A percentile compares a stretch with the other conserved stretches of the same genome.
These are phyloP conservation scores for Clarias pachynema DNA, from an alignment of 2,797 vertebrate species.

Conservation along the genomic window DNA sequence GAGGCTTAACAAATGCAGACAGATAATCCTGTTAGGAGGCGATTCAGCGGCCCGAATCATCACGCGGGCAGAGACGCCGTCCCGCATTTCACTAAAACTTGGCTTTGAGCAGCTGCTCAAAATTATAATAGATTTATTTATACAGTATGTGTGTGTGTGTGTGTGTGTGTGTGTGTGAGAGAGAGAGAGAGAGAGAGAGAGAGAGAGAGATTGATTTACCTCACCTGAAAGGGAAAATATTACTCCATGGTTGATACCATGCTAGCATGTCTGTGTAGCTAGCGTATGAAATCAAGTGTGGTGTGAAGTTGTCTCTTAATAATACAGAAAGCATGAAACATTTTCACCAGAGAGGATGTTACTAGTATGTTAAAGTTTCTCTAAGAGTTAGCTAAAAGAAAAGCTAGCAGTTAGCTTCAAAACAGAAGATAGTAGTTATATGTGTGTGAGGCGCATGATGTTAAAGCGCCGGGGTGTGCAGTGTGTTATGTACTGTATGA, in stretches of 20 bases:
- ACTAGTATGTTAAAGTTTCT: no score
- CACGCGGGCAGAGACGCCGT: constrained; percentile 11
- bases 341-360: no score
- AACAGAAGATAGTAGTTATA: no score
- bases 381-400: no score
- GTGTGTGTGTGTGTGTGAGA: neutral
- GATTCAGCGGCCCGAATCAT: constrained; percentile 20
- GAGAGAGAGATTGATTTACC: neutral
- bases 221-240: neutral
- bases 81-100: constrained; percentile 32
- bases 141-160: constrained; percentile 16
- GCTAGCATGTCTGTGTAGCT: neutral
- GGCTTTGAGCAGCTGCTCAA: constrained; percentile 22
- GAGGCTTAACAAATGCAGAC: constrained; percentile 1
- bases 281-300: neutral
- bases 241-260: neutral
- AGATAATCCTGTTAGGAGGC: constrained; percentile 31
- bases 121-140: constrained; percentile 10
- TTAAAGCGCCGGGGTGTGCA: no score
- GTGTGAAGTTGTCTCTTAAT: neutral
- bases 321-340: no score
- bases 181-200: neutral
- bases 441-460: no score
- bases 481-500: no score
- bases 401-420: no score